phyloP scores from a whole-genome alignment of 2,113 vertebrate genomes.

The Dipodomys spectabilis region DNA sequence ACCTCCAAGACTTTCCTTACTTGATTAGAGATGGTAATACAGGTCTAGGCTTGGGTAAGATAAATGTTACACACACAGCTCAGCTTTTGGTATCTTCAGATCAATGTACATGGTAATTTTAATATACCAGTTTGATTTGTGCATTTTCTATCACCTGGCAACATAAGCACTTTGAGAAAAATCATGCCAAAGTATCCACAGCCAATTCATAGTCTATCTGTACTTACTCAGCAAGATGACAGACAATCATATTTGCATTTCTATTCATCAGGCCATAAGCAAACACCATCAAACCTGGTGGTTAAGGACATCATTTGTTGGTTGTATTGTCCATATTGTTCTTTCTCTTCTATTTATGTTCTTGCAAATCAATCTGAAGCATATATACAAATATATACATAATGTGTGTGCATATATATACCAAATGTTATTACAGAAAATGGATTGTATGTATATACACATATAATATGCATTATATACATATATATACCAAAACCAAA shows the following conservation, averaged over 20 bases:
- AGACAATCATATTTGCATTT: background rate
- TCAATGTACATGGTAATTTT: background rate
- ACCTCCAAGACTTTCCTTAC: conserved; percentile 42
- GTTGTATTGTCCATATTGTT: background rate
- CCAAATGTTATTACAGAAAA: too few relatives aligned
- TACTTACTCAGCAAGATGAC: background rate
- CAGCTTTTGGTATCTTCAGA: background rate
- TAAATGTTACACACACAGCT: background rate
- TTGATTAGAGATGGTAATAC: background rate
- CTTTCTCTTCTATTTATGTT: background rate
- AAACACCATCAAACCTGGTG: background rate
- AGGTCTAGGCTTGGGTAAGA: background rate
- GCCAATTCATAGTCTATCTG: background rate
- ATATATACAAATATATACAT: too few relatives aligned
- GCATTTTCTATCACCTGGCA: background rate
- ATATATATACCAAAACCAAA: background rate
- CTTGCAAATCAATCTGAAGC: background rate
- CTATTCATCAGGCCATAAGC: background rate
- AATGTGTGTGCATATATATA: too few relatives aligned
- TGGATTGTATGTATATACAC: too few relatives aligned
- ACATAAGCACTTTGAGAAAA: background rate
- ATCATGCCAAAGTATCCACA: background rate
- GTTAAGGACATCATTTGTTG: background rate
- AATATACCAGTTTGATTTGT: background rate
- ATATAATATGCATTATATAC: background rate